Percentiles rank a stretch among this genome's conserved stretches.
Evolutionary conservation across 2,797 vertebrate species (phyloP).

Genomic region (Pangasius krempfi): DNA sequence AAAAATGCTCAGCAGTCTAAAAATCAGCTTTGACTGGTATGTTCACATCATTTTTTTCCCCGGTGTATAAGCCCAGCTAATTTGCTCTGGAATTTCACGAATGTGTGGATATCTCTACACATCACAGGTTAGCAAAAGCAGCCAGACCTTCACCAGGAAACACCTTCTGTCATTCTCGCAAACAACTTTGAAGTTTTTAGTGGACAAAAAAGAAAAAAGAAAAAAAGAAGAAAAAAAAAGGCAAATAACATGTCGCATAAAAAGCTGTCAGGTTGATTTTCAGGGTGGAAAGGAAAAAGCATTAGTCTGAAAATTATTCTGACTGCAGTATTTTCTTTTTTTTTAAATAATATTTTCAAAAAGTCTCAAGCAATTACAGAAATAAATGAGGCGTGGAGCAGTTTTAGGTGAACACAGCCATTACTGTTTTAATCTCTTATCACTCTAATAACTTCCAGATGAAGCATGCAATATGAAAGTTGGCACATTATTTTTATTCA

Average conservation of each 20-base stretch:
- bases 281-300: constrained; percentile 11
- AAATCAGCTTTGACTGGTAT: background rate
- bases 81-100: constrained; percentile 33
- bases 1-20: background rate
- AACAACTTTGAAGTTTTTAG: constrained; percentile 35
- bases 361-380: constrained; percentile 63
- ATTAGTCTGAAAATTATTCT: background rate
- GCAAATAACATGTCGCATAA: constrained; percentile 19
- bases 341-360: constrained; percentile 58
- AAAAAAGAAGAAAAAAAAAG: background rate
- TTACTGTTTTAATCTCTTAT: constrained; percentile 56
- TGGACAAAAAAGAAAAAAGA: background rate
- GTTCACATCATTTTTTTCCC: background rate
- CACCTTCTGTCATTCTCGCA: constrained; percentile 36
- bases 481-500: background rate
- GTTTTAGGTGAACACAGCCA: constrained; percentile 43
- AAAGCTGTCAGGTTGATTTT: constrained; percentile 49
- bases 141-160: constrained; percentile 33
- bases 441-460: background rate
- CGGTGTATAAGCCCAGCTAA: background rate
- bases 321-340: background rate
- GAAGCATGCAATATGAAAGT: background rate
- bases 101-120: constrained; percentile 12
- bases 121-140: constrained; percentile 22
- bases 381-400: constrained; percentile 59